phyloP scores from a whole-genome alignment of 2,113 vertebrate genomes.

The Cathartes aura region DNA sequence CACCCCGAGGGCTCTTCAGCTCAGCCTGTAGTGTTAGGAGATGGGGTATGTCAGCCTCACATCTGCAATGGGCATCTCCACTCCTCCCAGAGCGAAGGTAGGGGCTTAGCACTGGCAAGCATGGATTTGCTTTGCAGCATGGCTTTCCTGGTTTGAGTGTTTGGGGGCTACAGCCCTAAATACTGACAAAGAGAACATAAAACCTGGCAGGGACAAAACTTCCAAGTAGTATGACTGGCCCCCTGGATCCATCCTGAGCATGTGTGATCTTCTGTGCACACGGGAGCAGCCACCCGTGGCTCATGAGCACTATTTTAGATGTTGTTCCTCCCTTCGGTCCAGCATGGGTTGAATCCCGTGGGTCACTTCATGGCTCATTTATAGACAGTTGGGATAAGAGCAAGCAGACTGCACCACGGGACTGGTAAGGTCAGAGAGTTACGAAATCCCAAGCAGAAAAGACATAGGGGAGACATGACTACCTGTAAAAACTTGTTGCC shows the following conservation, averaged over 20 bases:
- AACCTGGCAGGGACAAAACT: not conserved
- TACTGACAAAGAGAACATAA: not conserved
- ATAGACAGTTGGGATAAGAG: not conserved
- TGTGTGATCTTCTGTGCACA: rapidly evolving
- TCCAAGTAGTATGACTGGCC: not conserved
- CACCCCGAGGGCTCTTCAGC: not conserved
- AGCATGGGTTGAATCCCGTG: not conserved
- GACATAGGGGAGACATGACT: not conserved
- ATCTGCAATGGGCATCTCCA: not conserved
- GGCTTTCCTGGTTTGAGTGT: not conserved
- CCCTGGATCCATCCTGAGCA: not conserved
- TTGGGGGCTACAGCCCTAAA: not conserved
- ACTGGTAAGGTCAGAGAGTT: not conserved
- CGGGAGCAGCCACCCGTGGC: not conserved
- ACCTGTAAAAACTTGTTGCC: not conserved
- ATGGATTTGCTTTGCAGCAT: not conserved
- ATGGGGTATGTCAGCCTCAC: not conserved
- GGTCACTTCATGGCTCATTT: not conserved
- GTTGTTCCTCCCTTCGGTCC: not conserved
- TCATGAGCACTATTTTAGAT: not conserved
- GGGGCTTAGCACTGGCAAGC: not conserved
- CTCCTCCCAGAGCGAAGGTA: not conserved
- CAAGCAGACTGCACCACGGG: not conserved
- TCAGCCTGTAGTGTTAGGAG: not conserved
- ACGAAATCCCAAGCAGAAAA: not conserved